Percentiles rank a stretch among this genome's conserved stretches.
Conservation (phyloP, 2,797 vertebrate genomes). For the Aldrovandia affinis region DNA sequence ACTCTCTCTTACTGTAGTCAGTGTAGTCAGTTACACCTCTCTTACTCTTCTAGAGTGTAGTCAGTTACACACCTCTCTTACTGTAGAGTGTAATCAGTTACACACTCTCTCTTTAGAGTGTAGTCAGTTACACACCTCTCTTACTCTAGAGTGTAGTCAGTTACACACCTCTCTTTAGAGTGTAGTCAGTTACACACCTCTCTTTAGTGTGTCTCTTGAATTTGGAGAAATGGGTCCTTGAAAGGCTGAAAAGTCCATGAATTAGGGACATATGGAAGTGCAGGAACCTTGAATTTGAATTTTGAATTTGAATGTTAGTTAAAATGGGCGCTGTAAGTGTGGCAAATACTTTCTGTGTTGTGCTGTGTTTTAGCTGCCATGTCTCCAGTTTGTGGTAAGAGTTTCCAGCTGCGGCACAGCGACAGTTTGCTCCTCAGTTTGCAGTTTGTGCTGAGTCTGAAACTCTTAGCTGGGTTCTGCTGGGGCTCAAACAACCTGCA, state of each 20-base stretch:
- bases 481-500: background rate
- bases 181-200: background rate
- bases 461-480: background rate
- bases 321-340: background rate
- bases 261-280: background rate
- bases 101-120: too few relatives aligned
- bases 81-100: too few relatives aligned
- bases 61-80: too few relatives aligned
- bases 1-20: too few relatives aligned
- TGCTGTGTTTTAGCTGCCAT: background rate
- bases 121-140: too few relatives aligned
- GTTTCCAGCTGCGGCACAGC: slow-evolving; percentile 5
- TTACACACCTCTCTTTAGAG: background rate
- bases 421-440: background rate
- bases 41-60: too few relatives aligned
- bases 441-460: background rate
- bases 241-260: background rate
- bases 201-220: background rate
- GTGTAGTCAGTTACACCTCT: too few relatives aligned
- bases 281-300: background rate
- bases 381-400: background rate
- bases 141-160: too few relatives aligned
- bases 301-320: background rate
- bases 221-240: background rate
- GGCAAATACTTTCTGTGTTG: background rate